A percentile compares a stretch with the other conserved stretches of the same genome.
phyloP scores from a whole-genome alignment of 2,888 invertebrate genomes.

The Aplocera efformata region DNA sequence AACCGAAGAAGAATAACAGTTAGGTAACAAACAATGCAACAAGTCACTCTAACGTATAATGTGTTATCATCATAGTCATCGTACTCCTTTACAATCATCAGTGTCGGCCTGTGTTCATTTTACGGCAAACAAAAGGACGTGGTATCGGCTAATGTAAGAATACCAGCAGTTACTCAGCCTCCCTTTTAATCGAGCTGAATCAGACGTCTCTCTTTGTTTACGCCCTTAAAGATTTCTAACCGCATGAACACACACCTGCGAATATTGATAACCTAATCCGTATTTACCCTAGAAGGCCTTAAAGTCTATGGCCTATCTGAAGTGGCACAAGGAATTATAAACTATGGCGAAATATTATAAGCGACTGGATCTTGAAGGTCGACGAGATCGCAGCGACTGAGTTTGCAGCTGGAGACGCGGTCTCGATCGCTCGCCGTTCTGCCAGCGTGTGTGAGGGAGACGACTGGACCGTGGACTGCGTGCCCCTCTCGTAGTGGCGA shows the following conservation, averaged over 20 bases:
- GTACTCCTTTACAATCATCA: no score
- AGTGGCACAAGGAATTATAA: constrained; percentile 56
- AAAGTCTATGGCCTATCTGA: constrained; percentile 28
- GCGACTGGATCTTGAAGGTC: constrained; percentile 73
- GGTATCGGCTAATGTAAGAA: no score
- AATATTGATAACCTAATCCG: constrained; percentile 16
- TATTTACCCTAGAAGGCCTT: constrained; percentile 7
- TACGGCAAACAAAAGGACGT: no score
- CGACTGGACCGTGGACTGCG: constrained; percentile 35
- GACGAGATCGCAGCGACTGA: constrained; percentile 37
- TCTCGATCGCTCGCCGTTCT: constrained; percentile 35
- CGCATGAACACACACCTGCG: constrained; percentile 7
- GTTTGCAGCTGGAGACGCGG: constrained; percentile 32
- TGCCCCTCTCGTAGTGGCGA: constrained; percentile 48
- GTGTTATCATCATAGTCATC: no score
- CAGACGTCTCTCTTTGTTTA: constrained; percentile 2
- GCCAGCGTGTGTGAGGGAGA: constrained; percentile 51
- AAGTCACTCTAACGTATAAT: no score
- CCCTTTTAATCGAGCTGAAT: constrained; percentile 5
- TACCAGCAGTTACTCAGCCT: neutral
- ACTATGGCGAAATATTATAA: constrained; percentile 72
- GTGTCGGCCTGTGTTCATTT: no score
- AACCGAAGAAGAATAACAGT: no score
- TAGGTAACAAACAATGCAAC: no score
- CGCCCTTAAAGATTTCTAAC: constrained; percentile 11